Evolutionary conservation across 2,113 vertebrate species (phyloP).

Genomic region (Zapornia atra): DNA sequence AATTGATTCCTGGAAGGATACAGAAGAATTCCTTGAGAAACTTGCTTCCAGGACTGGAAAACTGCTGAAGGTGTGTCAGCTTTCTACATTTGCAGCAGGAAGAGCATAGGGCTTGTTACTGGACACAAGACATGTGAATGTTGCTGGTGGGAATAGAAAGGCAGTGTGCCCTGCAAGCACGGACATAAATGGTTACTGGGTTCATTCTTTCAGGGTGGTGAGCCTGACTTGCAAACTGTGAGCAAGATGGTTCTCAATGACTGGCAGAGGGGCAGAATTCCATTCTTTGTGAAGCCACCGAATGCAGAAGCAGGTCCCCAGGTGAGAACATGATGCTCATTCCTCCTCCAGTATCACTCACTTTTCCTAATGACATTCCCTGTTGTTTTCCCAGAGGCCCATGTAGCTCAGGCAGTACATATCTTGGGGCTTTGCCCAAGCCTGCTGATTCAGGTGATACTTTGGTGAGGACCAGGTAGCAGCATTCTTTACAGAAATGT

Average conservation of each 20-base stretch:
- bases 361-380: neutral
- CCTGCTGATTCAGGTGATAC: neutral
- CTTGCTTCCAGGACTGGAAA: constrained; percentile 91
- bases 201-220: constrained; percentile 84
- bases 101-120: neutral
- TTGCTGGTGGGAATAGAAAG: neutral
- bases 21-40: constrained; percentile 95
- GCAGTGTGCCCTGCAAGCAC: neutral
- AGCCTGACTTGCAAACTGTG: constrained; percentile 90
- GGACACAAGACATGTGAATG: neutral
- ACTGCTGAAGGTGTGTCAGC: constrained; percentile 86
- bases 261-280: constrained; percentile 97
- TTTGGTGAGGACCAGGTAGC: neutral
- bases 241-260: constrained; percentile 99
- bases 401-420: neutral
- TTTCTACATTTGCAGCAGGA: neutral
- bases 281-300: constrained; percentile 95
- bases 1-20: constrained; percentile 86
- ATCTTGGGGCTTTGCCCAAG: neutral
- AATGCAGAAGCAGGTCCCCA: constrained; percentile 77
- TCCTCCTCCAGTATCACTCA: neutral
- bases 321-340: constrained; percentile 64
- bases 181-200: neutral
- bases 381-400: neutral
- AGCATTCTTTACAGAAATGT: neutral